phyloP scores from a whole-genome alignment of 2,113 vertebrate species.

The Neoarius graeffei region DNA sequence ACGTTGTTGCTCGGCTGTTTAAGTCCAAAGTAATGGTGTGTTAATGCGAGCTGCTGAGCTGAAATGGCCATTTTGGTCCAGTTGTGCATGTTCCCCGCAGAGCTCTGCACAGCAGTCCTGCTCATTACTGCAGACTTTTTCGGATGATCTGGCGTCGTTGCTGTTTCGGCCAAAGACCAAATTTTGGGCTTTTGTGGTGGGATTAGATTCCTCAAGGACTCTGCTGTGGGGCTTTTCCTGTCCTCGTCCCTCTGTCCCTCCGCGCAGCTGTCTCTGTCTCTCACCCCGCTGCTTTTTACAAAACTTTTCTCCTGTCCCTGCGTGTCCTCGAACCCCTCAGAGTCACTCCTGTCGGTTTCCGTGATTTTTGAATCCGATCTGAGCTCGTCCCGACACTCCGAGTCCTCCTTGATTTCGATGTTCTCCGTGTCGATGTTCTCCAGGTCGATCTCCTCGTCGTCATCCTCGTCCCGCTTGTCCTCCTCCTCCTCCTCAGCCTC shows the following conservation, averaged over 20 bases:
- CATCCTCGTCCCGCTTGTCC: conserved; percentile 89
- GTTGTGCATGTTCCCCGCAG: conserved; percentile 87
- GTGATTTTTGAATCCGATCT: conserved; percentile 83
- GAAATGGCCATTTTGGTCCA: conserved; percentile 92
- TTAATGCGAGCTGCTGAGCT: conserved; percentile 85
- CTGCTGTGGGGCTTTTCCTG: conserved; percentile 70
- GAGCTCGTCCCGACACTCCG: conserved; percentile 80
- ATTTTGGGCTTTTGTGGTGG: conserved; percentile 90
- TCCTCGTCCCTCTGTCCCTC: conserved; percentile 58
- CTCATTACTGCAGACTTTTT: conserved; percentile 79
- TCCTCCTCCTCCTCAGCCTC: conserved; percentile 74
- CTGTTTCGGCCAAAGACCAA: conserved; percentile 98
- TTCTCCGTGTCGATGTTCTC: conserved; percentile 94
- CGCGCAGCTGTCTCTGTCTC: conserved; percentile 63
- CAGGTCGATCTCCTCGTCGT: conserved; percentile 95
- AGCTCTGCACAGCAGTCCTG: conserved; percentile 85
- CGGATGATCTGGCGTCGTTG: conserved; percentile 92
- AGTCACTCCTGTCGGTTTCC: conserved; percentile 82
- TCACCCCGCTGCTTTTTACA: conserved; percentile 73
- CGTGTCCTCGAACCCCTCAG: conserved; percentile 88
- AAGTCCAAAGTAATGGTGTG: conserved; percentile 90
- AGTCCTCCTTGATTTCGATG: conserved; percentile 85
- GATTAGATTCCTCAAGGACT: conserved; percentile 74
- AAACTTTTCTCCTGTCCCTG: conserved; percentile 79
- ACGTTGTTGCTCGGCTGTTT: conserved; percentile 73